phyloP scores from a whole-genome alignment of 2,113 vertebrate genomes.

The Microcebus jonahi region DNA sequence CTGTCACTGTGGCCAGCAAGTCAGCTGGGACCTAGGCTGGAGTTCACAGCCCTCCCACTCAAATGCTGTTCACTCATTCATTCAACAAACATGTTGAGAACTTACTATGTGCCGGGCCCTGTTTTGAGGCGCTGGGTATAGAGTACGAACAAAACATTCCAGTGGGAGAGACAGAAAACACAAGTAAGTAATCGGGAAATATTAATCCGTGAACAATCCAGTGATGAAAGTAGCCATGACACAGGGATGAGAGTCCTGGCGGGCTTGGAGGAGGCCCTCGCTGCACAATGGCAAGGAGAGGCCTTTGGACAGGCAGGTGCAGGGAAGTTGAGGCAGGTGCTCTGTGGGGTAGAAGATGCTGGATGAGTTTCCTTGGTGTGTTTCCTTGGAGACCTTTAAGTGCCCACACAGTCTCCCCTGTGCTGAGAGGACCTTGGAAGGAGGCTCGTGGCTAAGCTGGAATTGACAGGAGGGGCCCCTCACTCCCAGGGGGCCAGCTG shows the following conservation, averaged over 20 bases:
- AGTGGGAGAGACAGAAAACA: constrained; percentile 15
- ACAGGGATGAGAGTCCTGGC: not conserved
- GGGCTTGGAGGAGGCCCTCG: not conserved
- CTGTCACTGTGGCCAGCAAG: not conserved
- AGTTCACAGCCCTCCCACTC: not conserved
- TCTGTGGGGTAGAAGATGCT: not conserved
- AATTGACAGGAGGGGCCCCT: not conserved
- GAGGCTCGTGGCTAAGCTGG: not conserved
- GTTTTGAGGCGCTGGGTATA: not conserved
- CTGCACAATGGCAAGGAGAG: not conserved
- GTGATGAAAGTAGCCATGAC: not conserved
- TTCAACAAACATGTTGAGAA: not conserved
- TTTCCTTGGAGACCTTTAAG: not conserved
- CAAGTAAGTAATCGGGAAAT: not conserved
- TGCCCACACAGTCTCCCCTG: not conserved
- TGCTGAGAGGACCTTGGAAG: not conserved
- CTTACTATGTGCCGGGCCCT: not conserved
- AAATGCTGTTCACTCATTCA: not conserved
- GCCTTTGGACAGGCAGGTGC: not conserved
- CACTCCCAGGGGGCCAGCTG: not conserved
- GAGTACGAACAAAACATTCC: not conserved
- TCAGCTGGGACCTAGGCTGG: not conserved
- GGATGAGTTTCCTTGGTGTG: not conserved
- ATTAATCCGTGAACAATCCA: not conserved
- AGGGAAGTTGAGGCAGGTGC: not conserved